Percentiles rank a stretch among this genome's conserved stretches.
These are phyloP conservation scores for Crypturellus undulatus DNA, from an alignment of 2,113 vertebrate genomes.

Conservation along the genomic window DNA sequence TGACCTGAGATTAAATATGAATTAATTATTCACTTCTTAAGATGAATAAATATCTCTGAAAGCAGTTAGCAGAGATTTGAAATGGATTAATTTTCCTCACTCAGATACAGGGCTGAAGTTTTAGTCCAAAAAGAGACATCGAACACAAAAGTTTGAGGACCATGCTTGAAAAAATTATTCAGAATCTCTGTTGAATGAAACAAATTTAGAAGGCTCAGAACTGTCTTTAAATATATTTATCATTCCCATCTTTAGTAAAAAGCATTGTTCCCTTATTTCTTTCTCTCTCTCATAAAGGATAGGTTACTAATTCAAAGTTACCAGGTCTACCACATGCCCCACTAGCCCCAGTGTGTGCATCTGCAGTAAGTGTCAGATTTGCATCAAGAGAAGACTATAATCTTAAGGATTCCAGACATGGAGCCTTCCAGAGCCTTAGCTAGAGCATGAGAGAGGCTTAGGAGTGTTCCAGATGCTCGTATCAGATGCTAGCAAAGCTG, in stretches of 20 bases:
- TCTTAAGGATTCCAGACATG: background rate
- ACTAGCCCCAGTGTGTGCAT: background rate
- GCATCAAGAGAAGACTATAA: background rate
- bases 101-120: background rate
- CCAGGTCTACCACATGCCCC: background rate
- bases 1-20: background rate
- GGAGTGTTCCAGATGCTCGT: background rate
- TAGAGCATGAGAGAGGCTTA: background rate
- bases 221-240: background rate
- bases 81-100: background rate
- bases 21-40: too few species aligned
- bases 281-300: background rate
- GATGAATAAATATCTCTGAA: background rate
- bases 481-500: background rate
- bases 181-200: background rate
- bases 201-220: background rate
- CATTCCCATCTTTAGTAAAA: background rate
- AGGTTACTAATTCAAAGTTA: background rate
- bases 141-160: background rate
- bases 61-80: background rate
- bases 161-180: background rate
- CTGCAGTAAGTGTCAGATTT: background rate
- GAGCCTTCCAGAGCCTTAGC: background rate
- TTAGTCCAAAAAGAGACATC: background rate
- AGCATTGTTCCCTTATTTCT: background rate